A percentile compares a stretch with the other conserved stretches of the same genome.
phyloP scores from a whole-genome alignment of 1,140 invertebrate species.

The Eubasilissa regina region DNA sequence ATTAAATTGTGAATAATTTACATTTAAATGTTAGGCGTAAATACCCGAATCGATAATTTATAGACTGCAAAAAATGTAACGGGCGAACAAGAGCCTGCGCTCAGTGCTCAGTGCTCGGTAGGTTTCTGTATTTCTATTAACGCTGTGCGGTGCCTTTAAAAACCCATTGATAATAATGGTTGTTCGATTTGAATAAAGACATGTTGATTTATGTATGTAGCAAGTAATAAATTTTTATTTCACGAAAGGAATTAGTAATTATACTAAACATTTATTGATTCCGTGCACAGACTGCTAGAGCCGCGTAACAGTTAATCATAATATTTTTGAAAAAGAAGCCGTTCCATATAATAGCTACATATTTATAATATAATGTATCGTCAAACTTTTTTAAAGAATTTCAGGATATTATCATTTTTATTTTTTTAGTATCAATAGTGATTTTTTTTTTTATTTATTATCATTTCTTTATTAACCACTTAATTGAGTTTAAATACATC shows the following conservation, averaged over 20 bases:
- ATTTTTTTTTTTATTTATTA: too few species aligned
- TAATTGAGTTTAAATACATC: too few species aligned
- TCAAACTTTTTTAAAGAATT: too few species aligned
- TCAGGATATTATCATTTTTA: too few species aligned
- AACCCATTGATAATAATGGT: constrained; percentile 9
- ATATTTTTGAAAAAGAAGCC: neutral
- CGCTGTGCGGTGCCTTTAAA: constrained; percentile 9
- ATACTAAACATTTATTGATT: too few species aligned
- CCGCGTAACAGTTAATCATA: neutral
- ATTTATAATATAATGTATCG: too few species aligned
- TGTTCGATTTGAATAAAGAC: constrained; percentile 1
- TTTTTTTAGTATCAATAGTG: too few species aligned
- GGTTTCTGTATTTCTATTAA: neutral
- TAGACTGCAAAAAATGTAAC: constrained; percentile 37
- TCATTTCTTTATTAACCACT: too few species aligned
- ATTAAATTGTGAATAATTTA: constrained; percentile 33
- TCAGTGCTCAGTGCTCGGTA: neutral
- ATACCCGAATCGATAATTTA: constrained; percentile 38
- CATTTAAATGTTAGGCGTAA: constrained; percentile 36
- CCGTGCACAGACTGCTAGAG: neutral
- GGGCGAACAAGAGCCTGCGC: neutral
- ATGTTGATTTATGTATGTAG: constrained; percentile 14
- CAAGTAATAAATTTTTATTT: constrained; percentile 1
- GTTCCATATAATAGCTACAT: too few species aligned
- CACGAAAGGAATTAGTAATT: neutral